Conservation (phyloP, 1,140 invertebrate genomes). For the Cydia amplana region DNA sequence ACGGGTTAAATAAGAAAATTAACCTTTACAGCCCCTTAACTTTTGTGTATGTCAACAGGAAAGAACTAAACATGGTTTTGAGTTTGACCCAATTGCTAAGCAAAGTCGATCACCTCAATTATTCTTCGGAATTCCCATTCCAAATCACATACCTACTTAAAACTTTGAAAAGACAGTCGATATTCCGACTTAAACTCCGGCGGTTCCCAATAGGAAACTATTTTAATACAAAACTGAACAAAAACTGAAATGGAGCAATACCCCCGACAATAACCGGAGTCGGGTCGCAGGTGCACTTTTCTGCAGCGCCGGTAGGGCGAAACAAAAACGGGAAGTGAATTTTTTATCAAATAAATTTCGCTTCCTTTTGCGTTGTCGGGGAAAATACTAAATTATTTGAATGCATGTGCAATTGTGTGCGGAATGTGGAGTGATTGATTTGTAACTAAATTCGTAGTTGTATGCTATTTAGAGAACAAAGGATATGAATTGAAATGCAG, state of each 20-base stretch:
- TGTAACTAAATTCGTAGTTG: neutral
- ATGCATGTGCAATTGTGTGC: slow-evolving; percentile 17
- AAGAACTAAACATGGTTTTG: too few relatives aligned
- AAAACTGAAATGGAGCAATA: slow-evolving; percentile 23
- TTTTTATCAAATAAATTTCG: slow-evolving; percentile 51
- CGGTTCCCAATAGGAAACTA: neutral
- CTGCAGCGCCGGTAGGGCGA: slow-evolving; percentile 33
- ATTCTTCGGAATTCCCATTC: too few relatives aligned
- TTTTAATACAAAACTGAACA: slow-evolving; percentile 11
- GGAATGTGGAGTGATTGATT: neutral
- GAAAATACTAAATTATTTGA: slow-evolving; percentile 37
- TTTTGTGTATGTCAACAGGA: too few relatives aligned
- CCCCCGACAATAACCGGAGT: slow-evolving; percentile 12
- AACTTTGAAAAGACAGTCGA: neutral
- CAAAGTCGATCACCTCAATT: too few relatives aligned
- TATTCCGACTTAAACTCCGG: neutral
- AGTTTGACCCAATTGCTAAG: too few relatives aligned
- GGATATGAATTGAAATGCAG: too few relatives aligned
- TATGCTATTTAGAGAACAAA: neutral
- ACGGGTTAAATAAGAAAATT: too few relatives aligned
- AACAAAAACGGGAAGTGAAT: slow-evolving; percentile 47
- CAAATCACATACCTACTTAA: neutral
- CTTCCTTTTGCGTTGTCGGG: slow-evolving; percentile 32
- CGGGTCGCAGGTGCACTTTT: slow-evolving; percentile 37
- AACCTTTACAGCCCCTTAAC: too few relatives aligned